A percentile compares a stretch with the other conserved stretches of the same genome.
These are phyloP conservation scores for Exocentrus adspersus DNA, from an alignment of 2,888 invertebrate genomes.

Conservation along the genomic window DNA sequence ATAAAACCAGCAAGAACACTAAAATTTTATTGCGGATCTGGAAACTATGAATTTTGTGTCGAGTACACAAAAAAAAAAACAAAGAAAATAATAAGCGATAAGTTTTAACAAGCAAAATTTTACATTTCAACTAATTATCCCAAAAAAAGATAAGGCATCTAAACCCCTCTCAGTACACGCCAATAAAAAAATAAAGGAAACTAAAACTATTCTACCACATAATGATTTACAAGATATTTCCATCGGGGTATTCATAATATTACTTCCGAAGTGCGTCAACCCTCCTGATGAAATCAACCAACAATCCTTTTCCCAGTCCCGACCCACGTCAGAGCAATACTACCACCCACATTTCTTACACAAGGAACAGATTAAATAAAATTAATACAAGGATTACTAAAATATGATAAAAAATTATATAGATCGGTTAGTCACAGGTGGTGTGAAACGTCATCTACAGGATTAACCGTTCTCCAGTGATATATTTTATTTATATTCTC, in stretches of 20 bases:
- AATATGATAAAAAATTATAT: too few species aligned
- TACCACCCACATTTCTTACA: slow-evolving; percentile 16
- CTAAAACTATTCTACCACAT: slow-evolving; percentile 25
- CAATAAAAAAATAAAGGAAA: slow-evolving; percentile 24
- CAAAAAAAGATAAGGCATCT: slow-evolving; percentile 14
- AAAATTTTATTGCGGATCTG: slow-evolving; percentile 23
- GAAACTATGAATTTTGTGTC: slow-evolving; percentile 22
- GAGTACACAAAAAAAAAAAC: slow-evolving; percentile 25
- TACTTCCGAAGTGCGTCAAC: slow-evolving; percentile 7
- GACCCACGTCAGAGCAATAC: slow-evolving; percentile 16
- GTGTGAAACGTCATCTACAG: slow-evolving; percentile 51
- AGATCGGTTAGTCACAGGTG: slow-evolving; percentile 48
- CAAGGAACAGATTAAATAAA: slow-evolving; percentile 37
- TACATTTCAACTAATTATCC: slow-evolving; percentile 22
- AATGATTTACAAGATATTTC: slow-evolving; percentile 17
- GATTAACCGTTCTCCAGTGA: slow-evolving; percentile 30
- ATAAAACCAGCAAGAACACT: slow-evolving; percentile 18
- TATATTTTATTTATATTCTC: slow-evolving; percentile 19
- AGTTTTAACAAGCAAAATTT: slow-evolving; percentile 21
- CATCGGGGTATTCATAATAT: slow-evolving; percentile 20
- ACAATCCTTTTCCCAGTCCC: background rate
- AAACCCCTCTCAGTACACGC: slow-evolving; percentile 22
- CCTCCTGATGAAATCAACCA: background rate
- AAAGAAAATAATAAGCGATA: slow-evolving; percentile 21
- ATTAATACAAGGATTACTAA: slow-evolving; percentile 36